These are phyloP conservation scores for Rhinophrynus dorsalis DNA, from an alignment of 2,797 vertebrate species.

Conservation along the genomic window DNA sequence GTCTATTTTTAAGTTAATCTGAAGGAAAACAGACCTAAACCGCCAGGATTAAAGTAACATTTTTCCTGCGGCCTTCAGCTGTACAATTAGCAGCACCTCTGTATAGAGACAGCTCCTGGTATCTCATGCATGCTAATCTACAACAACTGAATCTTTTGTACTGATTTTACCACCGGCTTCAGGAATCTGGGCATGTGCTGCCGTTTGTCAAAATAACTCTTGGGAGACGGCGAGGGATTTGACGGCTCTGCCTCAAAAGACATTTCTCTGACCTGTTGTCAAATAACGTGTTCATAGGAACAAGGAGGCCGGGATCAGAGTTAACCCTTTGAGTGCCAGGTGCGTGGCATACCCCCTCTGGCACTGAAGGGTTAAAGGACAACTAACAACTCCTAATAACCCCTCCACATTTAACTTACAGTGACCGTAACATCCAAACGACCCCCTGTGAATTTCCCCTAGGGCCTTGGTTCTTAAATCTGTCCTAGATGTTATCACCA, in stretches of 20 bases:
- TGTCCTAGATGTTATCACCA: no score
- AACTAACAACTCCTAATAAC: no score
- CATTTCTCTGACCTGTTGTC: slow-evolving; percentile 4
- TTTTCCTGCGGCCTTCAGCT: background rate
- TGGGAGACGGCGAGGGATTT: slow-evolving; percentile 42
- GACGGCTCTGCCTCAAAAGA: slow-evolving; percentile 11
- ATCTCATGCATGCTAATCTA: slow-evolving; percentile 59
- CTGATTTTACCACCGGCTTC: slow-evolving; percentile 49
- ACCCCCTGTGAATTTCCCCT: no score
- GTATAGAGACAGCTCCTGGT: slow-evolving; percentile 50
- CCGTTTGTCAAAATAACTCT: slow-evolving; percentile 62
- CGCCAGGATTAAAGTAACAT: slow-evolving; percentile 33
- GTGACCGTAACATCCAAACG: no score
- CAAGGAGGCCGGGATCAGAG: no score
- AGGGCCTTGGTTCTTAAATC: no score
- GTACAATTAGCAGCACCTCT: slow-evolving; percentile 40
- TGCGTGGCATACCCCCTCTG: no score
- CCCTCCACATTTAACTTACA: no score
- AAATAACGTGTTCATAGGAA: slow-evolving; percentile 1
- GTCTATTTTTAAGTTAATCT: slow-evolving; percentile 42
- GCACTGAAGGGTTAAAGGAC: no score
- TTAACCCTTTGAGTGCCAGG: no score
- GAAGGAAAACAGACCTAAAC: slow-evolving; percentile 38
- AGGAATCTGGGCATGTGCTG: slow-evolving; percentile 63
- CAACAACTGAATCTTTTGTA: slow-evolving; percentile 75